A percentile compares a stretch with the other conserved stretches of the same genome.
phyloP scores from a whole-genome alignment of 2,888 invertebrate species.

The Troides helena region DNA sequence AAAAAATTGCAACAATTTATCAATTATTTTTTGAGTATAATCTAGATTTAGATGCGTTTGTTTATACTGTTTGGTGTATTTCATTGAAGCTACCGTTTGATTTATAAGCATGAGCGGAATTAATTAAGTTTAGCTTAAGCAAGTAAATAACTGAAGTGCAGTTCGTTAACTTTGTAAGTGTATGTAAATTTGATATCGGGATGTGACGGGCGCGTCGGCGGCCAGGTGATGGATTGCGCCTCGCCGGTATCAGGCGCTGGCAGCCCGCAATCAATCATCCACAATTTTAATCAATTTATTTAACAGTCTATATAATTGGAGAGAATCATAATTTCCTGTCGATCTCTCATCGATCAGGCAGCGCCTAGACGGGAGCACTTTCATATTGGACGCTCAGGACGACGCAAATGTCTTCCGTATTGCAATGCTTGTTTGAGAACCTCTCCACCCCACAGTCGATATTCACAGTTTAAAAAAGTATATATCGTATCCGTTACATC shows the following conservation, averaged over 20 bases:
- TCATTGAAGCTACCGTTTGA: too few relatives aligned
- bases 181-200: slow-evolving; percentile 26
- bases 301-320: slow-evolving; percentile 52
- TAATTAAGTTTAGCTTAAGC: slow-evolving; percentile 23
- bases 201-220: slow-evolving; percentile 17
- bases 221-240: slow-evolving; percentile 38
- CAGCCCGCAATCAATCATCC: slow-evolving; percentile 63
- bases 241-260: slow-evolving; percentile 56
- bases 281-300: slow-evolving; percentile 69
- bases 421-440: slow-evolving; percentile 4
- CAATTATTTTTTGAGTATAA: too few relatives aligned
- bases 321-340: slow-evolving; percentile 40
- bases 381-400: slow-evolving; percentile 13
- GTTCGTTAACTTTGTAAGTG: slow-evolving; percentile 21
- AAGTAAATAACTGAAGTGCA: slow-evolving; percentile 13
- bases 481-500: too few relatives aligned
- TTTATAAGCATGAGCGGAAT: neutral
- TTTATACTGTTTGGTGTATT: too few relatives aligned
- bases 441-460: neutral
- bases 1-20: too few relatives aligned
- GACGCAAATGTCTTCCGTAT: slow-evolving; percentile 9
- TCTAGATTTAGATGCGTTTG: too few relatives aligned
- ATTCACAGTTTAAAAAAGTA: too few relatives aligned
- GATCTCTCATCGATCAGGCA: slow-evolving; percentile 18
- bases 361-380: slow-evolving; percentile 11